Percentiles rank a stretch among this genome's conserved stretches.
Evolutionary conservation across 2,888 invertebrate genomes (phyloP).

Genomic region (Hymenopus coronatus): DNA sequence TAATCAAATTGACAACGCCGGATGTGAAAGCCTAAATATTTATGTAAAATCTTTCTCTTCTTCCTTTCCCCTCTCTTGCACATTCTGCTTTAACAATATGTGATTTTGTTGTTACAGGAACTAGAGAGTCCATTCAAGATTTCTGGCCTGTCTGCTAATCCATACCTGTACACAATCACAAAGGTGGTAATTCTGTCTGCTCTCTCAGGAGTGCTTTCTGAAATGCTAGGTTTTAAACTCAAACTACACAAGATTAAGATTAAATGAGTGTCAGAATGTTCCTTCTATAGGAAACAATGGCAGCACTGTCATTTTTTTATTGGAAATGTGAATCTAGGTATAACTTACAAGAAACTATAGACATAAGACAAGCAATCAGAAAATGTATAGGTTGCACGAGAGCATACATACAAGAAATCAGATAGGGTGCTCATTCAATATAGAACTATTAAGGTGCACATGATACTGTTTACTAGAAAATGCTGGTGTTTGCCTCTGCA

Average conservation of each 20-base stretch:
- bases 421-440: background rate
- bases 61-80: no score
- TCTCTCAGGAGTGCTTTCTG: conserved; percentile 92
- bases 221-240: conserved; percentile 92
- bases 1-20: no score
- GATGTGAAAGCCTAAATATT: no score
- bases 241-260: conserved; percentile 96
- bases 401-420: background rate
- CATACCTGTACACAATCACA: conserved; percentile 91
- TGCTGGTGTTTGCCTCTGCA: background rate
- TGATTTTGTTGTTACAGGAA: conserved; percentile 61
- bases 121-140: conserved; percentile 96
- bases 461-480: background rate
- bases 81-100: background rate
- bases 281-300: background rate
- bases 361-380: background rate
- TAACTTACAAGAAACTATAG: background rate
- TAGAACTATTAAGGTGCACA: background rate
- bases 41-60: no score
- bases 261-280: conserved; percentile 54
- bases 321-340: background rate
- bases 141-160: conserved; percentile 92
- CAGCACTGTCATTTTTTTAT: background rate
- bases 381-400: background rate
- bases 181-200: conserved; percentile 95